These are phyloP conservation scores for Hipparchia semele DNA, from an alignment of 2,888 invertebrate genomes.

Conservation along the genomic window DNA sequence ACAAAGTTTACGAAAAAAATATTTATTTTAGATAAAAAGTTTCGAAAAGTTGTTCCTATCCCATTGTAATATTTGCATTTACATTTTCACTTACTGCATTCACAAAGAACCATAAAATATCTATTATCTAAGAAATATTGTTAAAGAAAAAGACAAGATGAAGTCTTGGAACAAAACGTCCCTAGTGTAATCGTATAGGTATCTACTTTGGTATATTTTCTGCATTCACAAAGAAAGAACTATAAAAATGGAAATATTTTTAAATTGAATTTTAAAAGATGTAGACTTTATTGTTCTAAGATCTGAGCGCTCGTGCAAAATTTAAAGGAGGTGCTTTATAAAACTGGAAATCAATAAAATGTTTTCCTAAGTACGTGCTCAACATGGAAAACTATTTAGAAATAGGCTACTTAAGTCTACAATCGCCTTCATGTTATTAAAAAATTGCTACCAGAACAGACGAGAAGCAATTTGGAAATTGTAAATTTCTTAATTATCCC, in stretches of 20 bases:
- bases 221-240: slow-evolving; percentile 11
- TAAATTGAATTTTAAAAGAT: slow-evolving; percentile 11
- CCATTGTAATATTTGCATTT: too few species aligned
- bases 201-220: slow-evolving; percentile 1
- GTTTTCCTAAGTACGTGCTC: too few species aligned
- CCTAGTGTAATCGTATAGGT: background rate
- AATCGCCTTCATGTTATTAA: too few species aligned
- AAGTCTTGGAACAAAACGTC: background rate
- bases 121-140: background rate
- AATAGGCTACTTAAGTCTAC: too few species aligned
- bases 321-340: background rate
- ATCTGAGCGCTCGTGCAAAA: background rate
- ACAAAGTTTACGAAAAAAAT: too few species aligned
- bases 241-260: slow-evolving; percentile 10
- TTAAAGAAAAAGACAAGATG: background rate
- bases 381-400: too few species aligned
- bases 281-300: background rate
- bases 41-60: background rate
- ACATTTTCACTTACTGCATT: background rate
- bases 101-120: background rate
- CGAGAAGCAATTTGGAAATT: too few species aligned
- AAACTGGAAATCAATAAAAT: background rate
- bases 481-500: too few species aligned
- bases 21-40: background rate
- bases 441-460: too few species aligned